phyloP scores from a whole-genome alignment of 2,888 invertebrate species.

The Synergus japonicus region DNA sequence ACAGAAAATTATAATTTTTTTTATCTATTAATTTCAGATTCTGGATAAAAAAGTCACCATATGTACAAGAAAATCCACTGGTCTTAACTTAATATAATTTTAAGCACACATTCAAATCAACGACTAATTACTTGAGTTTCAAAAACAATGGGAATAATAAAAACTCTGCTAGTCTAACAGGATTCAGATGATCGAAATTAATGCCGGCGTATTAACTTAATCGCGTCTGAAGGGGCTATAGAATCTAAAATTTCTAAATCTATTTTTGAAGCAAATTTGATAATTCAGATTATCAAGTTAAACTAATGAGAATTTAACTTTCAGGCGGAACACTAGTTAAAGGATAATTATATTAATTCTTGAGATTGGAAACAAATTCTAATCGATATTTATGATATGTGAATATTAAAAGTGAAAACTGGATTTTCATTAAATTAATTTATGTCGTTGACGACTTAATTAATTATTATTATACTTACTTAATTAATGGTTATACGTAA shows the following conservation, averaged over 20 bases:
- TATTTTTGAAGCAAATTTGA: background rate
- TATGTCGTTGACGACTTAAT: slow-evolving; percentile 36
- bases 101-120: background rate
- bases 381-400: background rate
- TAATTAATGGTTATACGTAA: background rate
- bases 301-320: background rate
- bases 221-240: background rate
- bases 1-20: background rate
- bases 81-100: background rate
- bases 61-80: background rate
- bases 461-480: background rate
- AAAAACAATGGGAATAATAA: background rate
- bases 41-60: background rate
- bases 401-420: slow-evolving; percentile 9
- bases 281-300: background rate
- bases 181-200: background rate
- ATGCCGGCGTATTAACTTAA: background rate
- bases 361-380: background rate
- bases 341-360: background rate
- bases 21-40: background rate
- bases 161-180: background rate
- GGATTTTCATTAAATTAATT: slow-evolving; percentile 26
- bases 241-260: background rate
- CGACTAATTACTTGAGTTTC: background rate
- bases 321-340: background rate